Evolutionary conservation across 1,140 invertebrate genomes (phyloP).

Genomic region (Scaptomyza montana): DNA sequence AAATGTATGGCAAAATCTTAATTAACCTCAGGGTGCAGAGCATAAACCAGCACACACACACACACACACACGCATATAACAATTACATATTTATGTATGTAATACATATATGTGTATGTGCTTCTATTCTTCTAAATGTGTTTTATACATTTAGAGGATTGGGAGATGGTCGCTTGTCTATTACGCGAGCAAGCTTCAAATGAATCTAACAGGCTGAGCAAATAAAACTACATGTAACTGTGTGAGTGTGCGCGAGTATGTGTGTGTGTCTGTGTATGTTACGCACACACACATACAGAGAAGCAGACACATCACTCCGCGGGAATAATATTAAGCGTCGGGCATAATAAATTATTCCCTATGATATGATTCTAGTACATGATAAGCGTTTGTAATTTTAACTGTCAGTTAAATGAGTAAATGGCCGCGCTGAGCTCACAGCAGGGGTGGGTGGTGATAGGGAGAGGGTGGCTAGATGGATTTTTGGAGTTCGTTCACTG

Average conservation of each 20-base stretch:
- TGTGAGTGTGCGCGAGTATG: constrained; percentile 7
- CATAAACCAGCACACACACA: constrained; percentile 58
- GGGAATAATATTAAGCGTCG: constrained; percentile 81
- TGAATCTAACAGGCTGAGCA: constrained; percentile 76
- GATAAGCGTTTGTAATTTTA: constrained; percentile 83
- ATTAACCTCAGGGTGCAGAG: constrained; percentile 75
- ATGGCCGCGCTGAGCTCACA: constrained; percentile 39
- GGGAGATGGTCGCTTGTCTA: constrained; percentile 42
- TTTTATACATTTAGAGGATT: constrained; percentile 17
- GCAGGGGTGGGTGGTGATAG: not conserved
- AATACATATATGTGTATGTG: too few relatives aligned
- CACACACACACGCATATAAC: not conserved
- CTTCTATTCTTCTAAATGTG: not conserved
- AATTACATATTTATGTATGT: constrained; percentile 6
- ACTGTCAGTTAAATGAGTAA: constrained; percentile 82
- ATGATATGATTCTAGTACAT: constrained; percentile 82
- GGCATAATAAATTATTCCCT: constrained; percentile 82
- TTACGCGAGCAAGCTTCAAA: constrained; percentile 63
- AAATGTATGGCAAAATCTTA: constrained; percentile 79
- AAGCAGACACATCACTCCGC: constrained; percentile 57
- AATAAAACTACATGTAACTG: constrained; percentile 65
- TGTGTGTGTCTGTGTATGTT: constrained; percentile 64
- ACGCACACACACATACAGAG: constrained; percentile 41
- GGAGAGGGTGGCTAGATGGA: not conserved
- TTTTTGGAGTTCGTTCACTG: too few relatives aligned